Conservation (phyloP, 2,797 vertebrate species). For the Astyanax mexicanus region DNA sequence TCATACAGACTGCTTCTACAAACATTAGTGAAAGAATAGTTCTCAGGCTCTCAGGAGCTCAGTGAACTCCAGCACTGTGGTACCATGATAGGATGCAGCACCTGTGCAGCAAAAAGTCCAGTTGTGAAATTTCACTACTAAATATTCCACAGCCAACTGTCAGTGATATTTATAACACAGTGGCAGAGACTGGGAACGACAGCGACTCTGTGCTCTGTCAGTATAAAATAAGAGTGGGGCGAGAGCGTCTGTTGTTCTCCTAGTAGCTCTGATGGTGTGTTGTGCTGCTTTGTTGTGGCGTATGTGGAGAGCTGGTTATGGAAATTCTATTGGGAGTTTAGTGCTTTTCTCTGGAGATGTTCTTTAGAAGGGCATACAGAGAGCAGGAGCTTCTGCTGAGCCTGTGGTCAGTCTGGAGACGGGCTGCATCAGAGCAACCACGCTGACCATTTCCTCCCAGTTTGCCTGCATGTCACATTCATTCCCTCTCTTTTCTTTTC, state of each 20-base stretch:
- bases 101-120: no score
- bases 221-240: no score
- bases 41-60: no score
- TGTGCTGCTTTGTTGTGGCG: conserved; percentile 8
- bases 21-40: no score
- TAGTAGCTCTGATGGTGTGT: neutral
- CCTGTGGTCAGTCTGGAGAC: conserved; percentile 1
- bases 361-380: conserved; percentile 1
- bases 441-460: conserved; percentile 32
- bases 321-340: conserved; percentile 23
- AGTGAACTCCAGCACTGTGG: no score
- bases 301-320: conserved; percentile 7
- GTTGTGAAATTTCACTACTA: no score
- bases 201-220: no score
- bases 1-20: no score
- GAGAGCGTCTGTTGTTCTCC: neutral
- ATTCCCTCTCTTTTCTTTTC: conserved; percentile 2
- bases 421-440: conserved; percentile 12
- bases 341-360: neutral
- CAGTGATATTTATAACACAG: no score
- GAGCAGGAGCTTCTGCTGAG: neutral
- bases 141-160: no score
- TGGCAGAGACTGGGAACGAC: no score
- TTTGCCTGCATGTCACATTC: conserved; percentile 3
- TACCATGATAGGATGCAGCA: no score